phyloP scores from a whole-genome alignment of 2,113 vertebrate species.

The Takifugu bimaculatus region DNA sequence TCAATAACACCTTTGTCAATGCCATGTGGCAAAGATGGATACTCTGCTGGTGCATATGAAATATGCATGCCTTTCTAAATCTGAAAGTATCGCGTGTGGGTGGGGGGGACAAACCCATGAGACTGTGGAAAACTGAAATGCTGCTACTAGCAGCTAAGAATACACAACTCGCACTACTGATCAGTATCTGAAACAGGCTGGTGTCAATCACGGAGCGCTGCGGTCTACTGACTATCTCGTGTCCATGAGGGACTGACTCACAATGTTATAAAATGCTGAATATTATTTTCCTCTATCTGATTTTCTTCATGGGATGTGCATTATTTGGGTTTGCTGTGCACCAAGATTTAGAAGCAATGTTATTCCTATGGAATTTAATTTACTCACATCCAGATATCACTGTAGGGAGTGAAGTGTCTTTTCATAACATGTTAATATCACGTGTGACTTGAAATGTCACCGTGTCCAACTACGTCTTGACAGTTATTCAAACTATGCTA shows the following conservation, averaged over 20 bases:
- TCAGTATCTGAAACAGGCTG: too few species aligned
- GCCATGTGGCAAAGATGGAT: slow-evolving; percentile 49
- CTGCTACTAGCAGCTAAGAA: slow-evolving; percentile 27
- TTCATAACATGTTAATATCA: background rate
- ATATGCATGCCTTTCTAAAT: slow-evolving; percentile 61
- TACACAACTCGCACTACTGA: background rate
- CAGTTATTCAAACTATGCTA: background rate
- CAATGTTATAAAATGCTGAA: background rate
- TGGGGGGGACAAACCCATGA: slow-evolving; percentile 15
- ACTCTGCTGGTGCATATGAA: slow-evolving; percentile 49
- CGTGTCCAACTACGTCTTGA: background rate
- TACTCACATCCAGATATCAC: too few species aligned
- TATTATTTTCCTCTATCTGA: background rate
- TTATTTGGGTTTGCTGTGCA: background rate
- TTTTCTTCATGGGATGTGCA: background rate
- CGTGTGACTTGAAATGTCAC: background rate
- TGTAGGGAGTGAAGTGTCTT: too few species aligned
- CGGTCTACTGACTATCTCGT: background rate
- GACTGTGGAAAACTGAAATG: slow-evolving; percentile 23
- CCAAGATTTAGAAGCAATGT: too few species aligned
- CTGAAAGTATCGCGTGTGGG: slow-evolving; percentile 36
- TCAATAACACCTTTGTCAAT: slow-evolving; percentile 43
- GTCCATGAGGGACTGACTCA: background rate
- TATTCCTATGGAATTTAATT: too few species aligned
- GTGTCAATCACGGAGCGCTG: background rate